Evolutionary conservation across 2,888 invertebrate species (phyloP).

Genomic region (Atrina japonica): DNA sequence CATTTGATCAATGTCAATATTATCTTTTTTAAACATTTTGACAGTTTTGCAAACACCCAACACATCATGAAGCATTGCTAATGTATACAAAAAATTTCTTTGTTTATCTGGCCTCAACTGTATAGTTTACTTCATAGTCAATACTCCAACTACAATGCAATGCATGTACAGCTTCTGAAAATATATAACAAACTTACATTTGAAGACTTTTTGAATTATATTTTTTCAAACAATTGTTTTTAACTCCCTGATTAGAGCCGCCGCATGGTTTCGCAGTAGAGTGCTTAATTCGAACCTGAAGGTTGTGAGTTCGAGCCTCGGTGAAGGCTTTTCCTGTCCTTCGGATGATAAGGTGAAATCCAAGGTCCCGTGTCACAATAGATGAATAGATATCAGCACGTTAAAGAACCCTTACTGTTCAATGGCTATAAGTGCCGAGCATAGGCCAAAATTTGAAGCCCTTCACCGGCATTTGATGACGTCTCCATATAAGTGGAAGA

Average conservation of each 20-base stretch:
- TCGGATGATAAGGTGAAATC: no score
- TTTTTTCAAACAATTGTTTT: slow-evolving; percentile 17
- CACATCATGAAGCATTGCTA: slow-evolving; percentile 18
- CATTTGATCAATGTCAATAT: slow-evolving; percentile 18
- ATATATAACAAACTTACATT: slow-evolving; percentile 28
- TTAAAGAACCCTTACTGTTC: no score
- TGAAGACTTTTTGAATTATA: slow-evolving; percentile 28
- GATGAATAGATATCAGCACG: no score
- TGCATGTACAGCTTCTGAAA: slow-evolving; percentile 32
- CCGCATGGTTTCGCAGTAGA: no score
- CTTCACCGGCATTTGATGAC: no score
- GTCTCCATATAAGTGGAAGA: no score
- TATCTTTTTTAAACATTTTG: slow-evolving; percentile 31
- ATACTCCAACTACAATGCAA: slow-evolving; percentile 24
- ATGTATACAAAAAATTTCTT: slow-evolving; percentile 4
- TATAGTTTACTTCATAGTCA: slow-evolving; percentile 30
- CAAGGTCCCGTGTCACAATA: no score
- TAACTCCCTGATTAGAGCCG: slow-evolving; percentile 31
- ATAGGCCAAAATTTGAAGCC: no score
- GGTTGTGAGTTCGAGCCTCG: no score
- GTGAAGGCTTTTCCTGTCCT: no score
- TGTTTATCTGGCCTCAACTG: slow-evolving; percentile 22
- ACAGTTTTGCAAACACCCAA: slow-evolving; percentile 10
- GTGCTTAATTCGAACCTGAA: no score
- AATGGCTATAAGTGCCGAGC: no score